phyloP scores from a whole-genome alignment of 2,888 invertebrate species.

The Rhaphigaster nebulosa region DNA sequence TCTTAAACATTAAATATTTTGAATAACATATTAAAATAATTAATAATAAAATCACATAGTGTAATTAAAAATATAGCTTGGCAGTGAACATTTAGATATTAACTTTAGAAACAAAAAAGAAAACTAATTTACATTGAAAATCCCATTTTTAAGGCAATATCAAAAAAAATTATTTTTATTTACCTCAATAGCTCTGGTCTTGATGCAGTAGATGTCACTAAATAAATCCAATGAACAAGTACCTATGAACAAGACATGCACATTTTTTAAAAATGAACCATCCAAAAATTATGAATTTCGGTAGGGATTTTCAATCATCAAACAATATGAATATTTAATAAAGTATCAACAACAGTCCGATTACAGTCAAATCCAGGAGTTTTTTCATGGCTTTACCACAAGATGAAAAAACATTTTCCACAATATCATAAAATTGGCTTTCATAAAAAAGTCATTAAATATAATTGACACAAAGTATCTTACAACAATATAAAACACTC shows the following conservation, averaged over 20 bases:
- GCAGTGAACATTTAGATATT: neutral
- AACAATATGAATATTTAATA: neutral
- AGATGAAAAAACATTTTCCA: neutral
- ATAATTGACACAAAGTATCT: neutral
- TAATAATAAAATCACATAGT: conserved; percentile 7
- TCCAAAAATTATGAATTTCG: neutral
- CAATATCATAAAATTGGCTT: neutral
- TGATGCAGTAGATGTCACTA: neutral
- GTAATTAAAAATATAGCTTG: conserved; percentile 18
- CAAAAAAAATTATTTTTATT: neutral
- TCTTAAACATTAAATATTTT: conserved; percentile 23
- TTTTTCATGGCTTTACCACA: neutral
- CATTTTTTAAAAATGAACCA: neutral
- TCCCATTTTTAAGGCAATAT: neutral
- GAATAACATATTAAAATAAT: neutral
- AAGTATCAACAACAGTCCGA: neutral
- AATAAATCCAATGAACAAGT: neutral
- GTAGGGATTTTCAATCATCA: neutral
- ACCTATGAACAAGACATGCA: neutral
- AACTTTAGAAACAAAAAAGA: neutral
- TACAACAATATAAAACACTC: neutral
- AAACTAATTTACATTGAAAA: neutral
- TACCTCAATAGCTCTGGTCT: neutral
- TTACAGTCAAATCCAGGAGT: neutral
- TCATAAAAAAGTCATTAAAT: neutral